A percentile compares a stretch with the other conserved stretches of the same genome.
These are phyloP conservation scores for Nematopogon swammerdamellus DNA, from an alignment of 2,888 invertebrate species.

Conservation along the genomic window DNA sequence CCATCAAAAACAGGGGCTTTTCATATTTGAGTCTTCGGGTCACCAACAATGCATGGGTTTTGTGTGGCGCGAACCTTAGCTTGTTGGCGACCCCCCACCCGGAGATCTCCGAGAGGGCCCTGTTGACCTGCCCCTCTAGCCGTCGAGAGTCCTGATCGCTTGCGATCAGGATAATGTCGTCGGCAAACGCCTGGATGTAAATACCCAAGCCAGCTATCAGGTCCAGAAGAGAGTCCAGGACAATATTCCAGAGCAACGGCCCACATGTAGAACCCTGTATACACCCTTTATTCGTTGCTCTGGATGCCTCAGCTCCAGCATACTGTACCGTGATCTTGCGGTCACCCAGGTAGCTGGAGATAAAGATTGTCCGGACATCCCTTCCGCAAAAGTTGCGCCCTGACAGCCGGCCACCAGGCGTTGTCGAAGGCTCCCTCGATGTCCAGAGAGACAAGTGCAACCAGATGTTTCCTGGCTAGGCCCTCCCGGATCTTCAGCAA, in stretches of 20 bases:
- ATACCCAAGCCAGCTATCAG: background rate
- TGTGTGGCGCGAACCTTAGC: conserved; percentile 2
- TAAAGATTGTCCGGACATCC: conserved; percentile 10
- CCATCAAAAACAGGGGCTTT: conserved; percentile 4
- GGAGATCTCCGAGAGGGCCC: conserved; percentile 1
- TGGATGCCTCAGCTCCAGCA: conserved; percentile 2
- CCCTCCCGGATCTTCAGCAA: conserved; percentile 1
- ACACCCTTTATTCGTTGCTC: conserved; percentile 10
- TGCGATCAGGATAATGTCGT: conserved; percentile 6
- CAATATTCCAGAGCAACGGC: conserved; percentile 9
- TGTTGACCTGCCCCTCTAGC: conserved; percentile 4
- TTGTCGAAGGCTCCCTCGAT: conserved; percentile 18
- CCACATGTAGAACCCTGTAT: conserved; percentile 12
- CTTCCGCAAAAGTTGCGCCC: conserved; percentile 5
- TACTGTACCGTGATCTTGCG: conserved; percentile 7
- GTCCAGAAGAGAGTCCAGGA: conserved; percentile 7
- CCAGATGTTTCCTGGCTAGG: conserved; percentile 5
- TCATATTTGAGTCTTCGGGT: conserved; percentile 5
- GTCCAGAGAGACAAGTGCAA: conserved; percentile 11
- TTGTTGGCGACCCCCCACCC: conserved; percentile 7
- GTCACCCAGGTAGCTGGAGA: conserved; percentile 7
- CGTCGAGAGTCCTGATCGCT: background rate
- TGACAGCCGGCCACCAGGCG: conserved; percentile 17
- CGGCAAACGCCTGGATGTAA: conserved; percentile 7
- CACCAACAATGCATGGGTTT: conserved; percentile 5